Conservation (phyloP, 2,113 vertebrate species). For the Brachypodius melanocephalos region DNA sequence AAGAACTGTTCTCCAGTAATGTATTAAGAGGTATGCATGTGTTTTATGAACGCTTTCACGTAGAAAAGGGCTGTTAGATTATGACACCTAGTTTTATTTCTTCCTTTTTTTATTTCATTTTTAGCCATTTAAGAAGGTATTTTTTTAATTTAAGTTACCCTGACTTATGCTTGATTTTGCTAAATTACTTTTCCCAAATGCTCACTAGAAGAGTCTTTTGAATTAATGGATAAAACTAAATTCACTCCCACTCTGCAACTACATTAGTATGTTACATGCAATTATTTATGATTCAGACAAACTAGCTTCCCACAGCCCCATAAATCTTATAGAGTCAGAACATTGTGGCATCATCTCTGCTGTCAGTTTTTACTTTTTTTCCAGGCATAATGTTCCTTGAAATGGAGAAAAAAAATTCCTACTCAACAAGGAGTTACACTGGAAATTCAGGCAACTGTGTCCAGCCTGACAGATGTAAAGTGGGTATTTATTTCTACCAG, state of each 20-base stretch:
- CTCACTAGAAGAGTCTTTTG: background rate
- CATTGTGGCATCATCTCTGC: background rate
- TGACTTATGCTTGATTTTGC: background rate
- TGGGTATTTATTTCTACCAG: background rate
- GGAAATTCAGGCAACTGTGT: background rate
- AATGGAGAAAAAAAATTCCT: background rate
- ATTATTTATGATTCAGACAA: slow-evolving; percentile 57
- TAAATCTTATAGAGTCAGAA: slow-evolving; percentile 1
- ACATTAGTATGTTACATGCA: background rate
- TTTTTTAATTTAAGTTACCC: background rate
- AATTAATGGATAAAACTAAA: slow-evolving; percentile 40
- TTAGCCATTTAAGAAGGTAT: background rate
- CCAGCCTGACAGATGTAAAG: background rate
- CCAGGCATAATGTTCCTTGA: background rate
- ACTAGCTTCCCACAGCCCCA: background rate
- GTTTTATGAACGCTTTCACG: background rate
- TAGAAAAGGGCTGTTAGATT: background rate
- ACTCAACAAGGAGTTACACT: background rate
- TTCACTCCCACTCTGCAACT: slow-evolving; percentile 1
- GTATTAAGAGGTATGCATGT: background rate
- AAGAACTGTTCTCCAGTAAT: background rate
- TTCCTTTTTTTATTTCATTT: background rate
- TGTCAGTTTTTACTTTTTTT: slow-evolving; percentile 9
- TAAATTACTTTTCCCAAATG: background rate
- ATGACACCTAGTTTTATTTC: background rate